phyloP scores from a whole-genome alignment of 2,113 vertebrate genomes.

The Merops nubicus region DNA sequence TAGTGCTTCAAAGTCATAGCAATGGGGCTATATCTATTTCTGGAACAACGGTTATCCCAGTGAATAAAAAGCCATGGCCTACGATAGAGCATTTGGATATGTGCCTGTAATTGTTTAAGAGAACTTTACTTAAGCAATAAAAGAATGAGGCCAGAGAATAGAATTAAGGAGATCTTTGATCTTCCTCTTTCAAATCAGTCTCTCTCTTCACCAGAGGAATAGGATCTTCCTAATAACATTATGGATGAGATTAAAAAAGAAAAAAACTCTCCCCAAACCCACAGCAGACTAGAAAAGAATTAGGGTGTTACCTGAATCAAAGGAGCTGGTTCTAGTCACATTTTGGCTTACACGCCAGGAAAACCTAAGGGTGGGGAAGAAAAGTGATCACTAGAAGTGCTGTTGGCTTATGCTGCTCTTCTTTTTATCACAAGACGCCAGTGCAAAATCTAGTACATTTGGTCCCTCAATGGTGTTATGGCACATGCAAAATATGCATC shows the following conservation, averaged over 20 bases:
- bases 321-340: neutral
- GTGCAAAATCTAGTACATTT: neutral
- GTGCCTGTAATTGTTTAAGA: constrained; percentile 29
- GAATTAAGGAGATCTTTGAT: constrained; percentile 40
- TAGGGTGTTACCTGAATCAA: neutral
- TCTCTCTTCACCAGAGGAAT: neutral
- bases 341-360: neutral
- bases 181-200: constrained; percentile 1
- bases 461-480: neutral
- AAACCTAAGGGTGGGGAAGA: neutral
- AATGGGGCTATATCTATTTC: constrained; percentile 5
- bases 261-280: neutral
- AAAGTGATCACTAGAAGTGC: neutral
- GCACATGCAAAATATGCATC: neutral
- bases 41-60: constrained; percentile 9
- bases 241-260: neutral
- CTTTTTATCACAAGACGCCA: neutral
- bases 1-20: constrained; percentile 17
- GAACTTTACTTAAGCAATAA: constrained; percentile 5
- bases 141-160: constrained; percentile 42
- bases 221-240: neutral
- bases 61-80: neutral
- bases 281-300: neutral
- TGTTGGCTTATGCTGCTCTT: neutral
- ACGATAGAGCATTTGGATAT: neutral